Evolutionary conservation across 2,888 invertebrate species (phyloP), one percentile per base, ranked within the genome.

Genomic region (Leucophenga maculata): DNA sequence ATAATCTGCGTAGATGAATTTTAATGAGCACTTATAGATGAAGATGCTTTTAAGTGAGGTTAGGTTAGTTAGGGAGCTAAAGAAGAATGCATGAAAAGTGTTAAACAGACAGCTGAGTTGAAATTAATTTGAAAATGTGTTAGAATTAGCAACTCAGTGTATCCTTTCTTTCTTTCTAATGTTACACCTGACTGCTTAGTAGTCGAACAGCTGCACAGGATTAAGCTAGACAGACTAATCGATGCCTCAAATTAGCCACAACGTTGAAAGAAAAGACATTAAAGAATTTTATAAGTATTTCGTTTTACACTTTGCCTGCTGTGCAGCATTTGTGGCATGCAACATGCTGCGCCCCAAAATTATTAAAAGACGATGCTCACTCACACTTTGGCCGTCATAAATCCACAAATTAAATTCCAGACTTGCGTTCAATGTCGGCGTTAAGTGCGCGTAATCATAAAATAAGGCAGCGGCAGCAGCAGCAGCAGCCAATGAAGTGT

Each of bases 1-100:
- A 80, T 80, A 80, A 80, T 80, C 80, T 83, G 83, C 82, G 82
- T 80, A 82, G 82, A 80, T 80, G 80, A 80, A 80, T 80, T 80
- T 80, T 80, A 80, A 80, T 80, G 80, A 80, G 20, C 68, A 72
- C 74, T 82, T 78, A 68, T 74, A 72, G 69, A 72, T 22, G 11
- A 54, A 54, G 39, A 11, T 39, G 8, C 39, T 39, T 39, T 39
- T 39, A 3, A 39, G 39, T 39, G 39, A 39, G 39, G 3, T 3
- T 11, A 39, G 39, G 11, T 3, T 39, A 39, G 39, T n/a, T n/a
- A 39, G 8, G 39, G 11, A 6, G 11, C 8, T 39, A 4, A 3
- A 26, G 26, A 26, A 8, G 8, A 39, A 11, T 39, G 8, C 39
- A 39, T 39, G 3, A 6, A 57, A 26, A 57, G 26, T 57, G 22